Base-by-base conservation (phyloP, 1,140 invertebrate genomes). In the Drosophila virilis region DNA sequence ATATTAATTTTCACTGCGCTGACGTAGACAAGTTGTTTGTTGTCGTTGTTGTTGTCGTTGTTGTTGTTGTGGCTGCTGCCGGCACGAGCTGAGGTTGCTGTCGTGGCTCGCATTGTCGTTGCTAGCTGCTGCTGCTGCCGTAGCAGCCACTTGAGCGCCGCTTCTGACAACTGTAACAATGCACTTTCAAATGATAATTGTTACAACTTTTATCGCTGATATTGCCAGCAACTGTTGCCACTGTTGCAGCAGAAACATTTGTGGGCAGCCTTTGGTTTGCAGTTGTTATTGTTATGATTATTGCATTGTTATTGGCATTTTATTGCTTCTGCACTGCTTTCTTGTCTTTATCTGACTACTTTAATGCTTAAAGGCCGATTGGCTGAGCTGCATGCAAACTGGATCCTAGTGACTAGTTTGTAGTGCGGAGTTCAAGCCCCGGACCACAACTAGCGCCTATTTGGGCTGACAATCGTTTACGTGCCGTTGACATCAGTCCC, bases 171-270 rank as follows among this genome's bases (percentile, higher is more conserved):
- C 79, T 88, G 79, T 77, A 83, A 88, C 83, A 88, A 88, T 89
- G 83, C 84, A 88, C 80, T 88, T 88, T 88, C 79, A 88, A 88
- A 88, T 89, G 83, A 88, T 88, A 88, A 88, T 88, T 88, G 83
- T 83, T 88, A 88, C 80, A 88, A 89, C 84, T 88, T 88, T 88
- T 88, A 89, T 89, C 82, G 83, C 73, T 88, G 83, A 88, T 88
- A 89, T 75, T 74, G 77, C 76, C 13, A 33, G 66, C 81, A 85
- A 81, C 78, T 76, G 83, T 86, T 79, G 83, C 78, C 74, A 22
- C 51, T 65, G 60, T 73, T 76, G 78, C 61, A 9, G 69, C 65
- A 43, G 78, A 77, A 77, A 77, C 80, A 76, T 70, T 28, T 74
- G 82, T 66, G 66, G 76, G 55, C 71, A 77, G 80, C 38, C 54